phyloP scores from a whole-genome alignment of 64 coral and sea anemone genomes.

The Porites australiensis region DNA sequence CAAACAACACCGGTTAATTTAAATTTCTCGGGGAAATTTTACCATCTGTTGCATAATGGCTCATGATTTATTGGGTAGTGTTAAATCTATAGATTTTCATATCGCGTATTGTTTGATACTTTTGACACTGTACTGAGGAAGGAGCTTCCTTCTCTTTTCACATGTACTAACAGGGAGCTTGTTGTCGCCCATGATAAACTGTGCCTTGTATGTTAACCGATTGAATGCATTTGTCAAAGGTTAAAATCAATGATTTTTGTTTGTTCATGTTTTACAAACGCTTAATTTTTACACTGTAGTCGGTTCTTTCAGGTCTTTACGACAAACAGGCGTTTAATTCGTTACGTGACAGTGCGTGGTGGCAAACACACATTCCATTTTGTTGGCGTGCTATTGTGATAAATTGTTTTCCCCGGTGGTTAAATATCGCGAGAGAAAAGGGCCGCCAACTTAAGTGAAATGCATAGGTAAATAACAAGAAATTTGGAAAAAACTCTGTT shows the following conservation, averaged over 20 bases:
- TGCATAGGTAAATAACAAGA: too few relatives aligned
- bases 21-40: background rate
- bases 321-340: too few relatives aligned
- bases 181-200: background rate
- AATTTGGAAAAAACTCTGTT: background rate
- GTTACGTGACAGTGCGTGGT: conserved; percentile 12
- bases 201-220: background rate
- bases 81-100: background rate
- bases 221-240: background rate
- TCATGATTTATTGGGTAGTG: background rate
- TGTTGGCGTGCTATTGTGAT: background rate
- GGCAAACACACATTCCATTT: conserved; percentile 40
- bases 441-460: background rate
- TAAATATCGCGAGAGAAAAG: background rate
- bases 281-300: background rate
- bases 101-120: too few relatives aligned
- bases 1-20: background rate
- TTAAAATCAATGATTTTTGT: too few relatives aligned
- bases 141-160: background rate
- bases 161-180: background rate
- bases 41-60: background rate
- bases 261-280: background rate
- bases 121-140: too few relatives aligned
- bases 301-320: background rate
- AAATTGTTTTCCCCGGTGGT: background rate